Conservation (phyloP, 2,797 vertebrate genomes). For the Lates japonicus region DNA sequence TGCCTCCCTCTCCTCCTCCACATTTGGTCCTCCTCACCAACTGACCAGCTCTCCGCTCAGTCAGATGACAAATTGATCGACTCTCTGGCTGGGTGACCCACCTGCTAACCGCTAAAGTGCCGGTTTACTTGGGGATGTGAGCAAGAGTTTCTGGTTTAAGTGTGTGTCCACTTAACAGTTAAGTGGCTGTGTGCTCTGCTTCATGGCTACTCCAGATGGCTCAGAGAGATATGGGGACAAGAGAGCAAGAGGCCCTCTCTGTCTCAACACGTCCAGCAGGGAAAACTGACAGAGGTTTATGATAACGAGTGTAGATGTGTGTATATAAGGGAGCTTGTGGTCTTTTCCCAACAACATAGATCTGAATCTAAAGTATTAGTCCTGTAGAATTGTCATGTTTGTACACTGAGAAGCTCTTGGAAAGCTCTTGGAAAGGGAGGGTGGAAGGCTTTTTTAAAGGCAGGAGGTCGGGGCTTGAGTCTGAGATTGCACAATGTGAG, state of each 20-base stretch:
- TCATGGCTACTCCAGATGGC: slow-evolving; percentile 76
- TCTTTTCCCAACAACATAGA: slow-evolving; percentile 11
- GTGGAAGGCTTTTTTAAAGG: slow-evolving; percentile 64
- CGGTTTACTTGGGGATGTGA: slow-evolving; percentile 42
- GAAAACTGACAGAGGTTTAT: slow-evolving; percentile 23
- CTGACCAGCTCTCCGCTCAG: slow-evolving; percentile 30
- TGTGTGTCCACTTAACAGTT: slow-evolving; percentile 81
- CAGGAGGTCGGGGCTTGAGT: slow-evolving; percentile 26
- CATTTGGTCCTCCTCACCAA: slow-evolving; percentile 37
- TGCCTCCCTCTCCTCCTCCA: slow-evolving; percentile 33
- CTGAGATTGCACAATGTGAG: slow-evolving; percentile 76
- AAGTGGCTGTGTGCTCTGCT: slow-evolving; percentile 77
- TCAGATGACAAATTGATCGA: slow-evolving; percentile 55
- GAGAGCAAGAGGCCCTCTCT: slow-evolving; percentile 28
- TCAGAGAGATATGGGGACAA: slow-evolving; percentile 68
- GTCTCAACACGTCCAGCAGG: background rate
- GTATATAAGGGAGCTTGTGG: background rate
- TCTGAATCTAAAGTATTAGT: slow-evolving; percentile 27
- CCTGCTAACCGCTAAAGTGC: slow-evolving; percentile 54
- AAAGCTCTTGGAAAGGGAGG: slow-evolving; percentile 48
- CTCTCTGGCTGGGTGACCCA: slow-evolving; percentile 57
- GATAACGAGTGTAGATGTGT: slow-evolving; percentile 32
- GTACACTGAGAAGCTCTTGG: slow-evolving; percentile 22
- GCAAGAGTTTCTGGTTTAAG: slow-evolving; percentile 74
- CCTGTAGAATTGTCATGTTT: slow-evolving; percentile 32